Conservation (phyloP, 2,888 invertebrate genomes). For the Leucophenga montana region DNA sequence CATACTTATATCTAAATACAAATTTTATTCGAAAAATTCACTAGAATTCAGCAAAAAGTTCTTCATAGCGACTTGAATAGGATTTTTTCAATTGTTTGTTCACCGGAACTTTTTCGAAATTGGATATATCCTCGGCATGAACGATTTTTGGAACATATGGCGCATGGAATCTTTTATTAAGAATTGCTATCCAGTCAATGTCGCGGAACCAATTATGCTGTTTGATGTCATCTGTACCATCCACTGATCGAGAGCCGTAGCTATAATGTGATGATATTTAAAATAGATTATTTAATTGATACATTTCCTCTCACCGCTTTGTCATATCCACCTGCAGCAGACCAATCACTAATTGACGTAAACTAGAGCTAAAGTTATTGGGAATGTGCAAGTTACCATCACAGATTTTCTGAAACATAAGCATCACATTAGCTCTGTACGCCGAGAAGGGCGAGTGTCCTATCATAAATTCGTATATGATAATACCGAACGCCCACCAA, state of each 20-base stretch:
- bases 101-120: not conserved
- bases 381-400: conserved; percentile 89
- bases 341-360: conserved; percentile 86
- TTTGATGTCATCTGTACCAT: not conserved
- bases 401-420: conserved; percentile 94
- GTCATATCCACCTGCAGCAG: conserved; percentile 85
- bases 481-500: conserved; percentile 94
- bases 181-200: not conserved
- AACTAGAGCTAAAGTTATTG: conserved; percentile 83
- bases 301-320: conserved; percentile 74
- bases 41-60: not conserved
- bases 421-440: conserved; percentile 83
- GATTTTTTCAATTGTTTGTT: not conserved
- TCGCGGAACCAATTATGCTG: not conserved
- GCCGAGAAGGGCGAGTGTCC: conserved; percentile 92
- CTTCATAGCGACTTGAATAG: not conserved
- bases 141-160: not conserved
- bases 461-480: conserved; percentile 89
- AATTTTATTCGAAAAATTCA: not conserved
- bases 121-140: not conserved
- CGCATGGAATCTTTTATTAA: not conserved
- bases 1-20: not conserved
- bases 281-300: not conserved
- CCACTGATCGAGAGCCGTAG: not conserved
- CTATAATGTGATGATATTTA: not conserved